Percentiles rank a stretch among this genome's conserved stretches.
phyloP scores from a whole-genome alignment of 2,888 invertebrate genomes.

The Pollenia griseotomentosa region DNA sequence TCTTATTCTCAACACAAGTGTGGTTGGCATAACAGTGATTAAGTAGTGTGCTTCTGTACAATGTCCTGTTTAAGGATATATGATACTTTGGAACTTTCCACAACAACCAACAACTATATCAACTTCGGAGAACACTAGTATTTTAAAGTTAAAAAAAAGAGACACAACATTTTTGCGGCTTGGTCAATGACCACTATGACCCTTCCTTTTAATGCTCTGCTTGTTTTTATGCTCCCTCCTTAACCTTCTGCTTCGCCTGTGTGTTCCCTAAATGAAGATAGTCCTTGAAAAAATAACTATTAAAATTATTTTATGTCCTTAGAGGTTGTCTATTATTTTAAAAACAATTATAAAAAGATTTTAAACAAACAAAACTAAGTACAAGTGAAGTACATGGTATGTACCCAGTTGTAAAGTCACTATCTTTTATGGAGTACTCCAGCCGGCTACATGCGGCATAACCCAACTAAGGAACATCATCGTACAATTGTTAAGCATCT shows the following conservation, averaged over 20 bases:
- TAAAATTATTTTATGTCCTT: constrained; percentile 70
- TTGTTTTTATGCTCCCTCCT: constrained; percentile 37
- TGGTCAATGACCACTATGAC: constrained; percentile 70
- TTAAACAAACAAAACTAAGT: constrained; percentile 39
- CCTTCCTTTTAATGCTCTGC: constrained; percentile 58
- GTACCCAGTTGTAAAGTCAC: constrained; percentile 41
- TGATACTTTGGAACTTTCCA: constrained; percentile 67
- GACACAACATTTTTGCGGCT: constrained; percentile 66
- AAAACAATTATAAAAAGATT: constrained; percentile 72
- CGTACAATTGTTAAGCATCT: constrained; percentile 71
- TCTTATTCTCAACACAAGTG: constrained; percentile 71
- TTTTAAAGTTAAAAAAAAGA: constrained; percentile 23
- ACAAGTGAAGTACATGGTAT: background rate
- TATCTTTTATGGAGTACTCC: constrained; percentile 49
- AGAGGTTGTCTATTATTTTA: constrained; percentile 71
- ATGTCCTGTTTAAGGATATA: constrained; percentile 68
- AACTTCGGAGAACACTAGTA: constrained; percentile 16
- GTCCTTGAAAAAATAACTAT: constrained; percentile 29
- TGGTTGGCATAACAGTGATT: constrained; percentile 74
- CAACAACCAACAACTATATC: constrained; percentile 41
- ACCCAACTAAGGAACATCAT: constrained; percentile 27
- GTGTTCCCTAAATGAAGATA: constrained; percentile 25
- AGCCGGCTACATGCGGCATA: constrained; percentile 17
- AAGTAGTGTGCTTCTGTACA: constrained; percentile 61
- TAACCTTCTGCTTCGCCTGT: background rate